Evolutionary conservation across 1,140 invertebrate genomes (phyloP).

Genomic region (Marisa cornuarietis): DNA sequence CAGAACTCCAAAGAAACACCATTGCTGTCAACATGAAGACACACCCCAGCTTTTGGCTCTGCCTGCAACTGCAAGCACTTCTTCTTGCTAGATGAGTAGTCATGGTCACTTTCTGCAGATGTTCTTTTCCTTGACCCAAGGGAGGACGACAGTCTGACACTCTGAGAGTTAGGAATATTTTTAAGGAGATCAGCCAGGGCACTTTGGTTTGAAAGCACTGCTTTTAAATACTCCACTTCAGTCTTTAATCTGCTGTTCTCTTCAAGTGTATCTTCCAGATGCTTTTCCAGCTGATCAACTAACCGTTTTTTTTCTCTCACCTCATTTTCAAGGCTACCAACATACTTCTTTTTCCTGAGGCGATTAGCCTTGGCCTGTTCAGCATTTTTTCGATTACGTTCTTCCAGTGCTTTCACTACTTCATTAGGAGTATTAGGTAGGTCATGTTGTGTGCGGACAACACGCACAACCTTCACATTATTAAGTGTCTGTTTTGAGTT

Average conservation of each 20-base stretch:
- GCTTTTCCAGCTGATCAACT: slow-evolving; percentile 41
- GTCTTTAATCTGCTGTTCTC: slow-evolving; percentile 41
- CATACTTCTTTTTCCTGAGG: slow-evolving; percentile 60
- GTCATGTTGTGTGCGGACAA: slow-evolving; percentile 28
- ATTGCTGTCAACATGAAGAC: slow-evolving; percentile 59
- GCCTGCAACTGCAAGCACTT: background rate
- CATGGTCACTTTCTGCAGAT: slow-evolving; percentile 43
- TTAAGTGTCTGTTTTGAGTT: background rate
- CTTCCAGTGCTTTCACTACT: slow-evolving; percentile 46
- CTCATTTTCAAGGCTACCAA: slow-evolving; percentile 52
- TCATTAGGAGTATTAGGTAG: slow-evolving; percentile 31
- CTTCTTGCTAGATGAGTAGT: slow-evolving; percentile 36
- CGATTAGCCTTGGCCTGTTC: slow-evolving; percentile 57
- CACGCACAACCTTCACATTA: slow-evolving; percentile 45
- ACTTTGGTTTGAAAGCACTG: slow-evolving; percentile 60
- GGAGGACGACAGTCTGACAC: slow-evolving; percentile 49
- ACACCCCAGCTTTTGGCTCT: slow-evolving; percentile 47
- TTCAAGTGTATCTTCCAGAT: slow-evolving; percentile 29
- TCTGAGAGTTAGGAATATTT: slow-evolving; percentile 54
- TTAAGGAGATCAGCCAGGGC: slow-evolving; percentile 51
- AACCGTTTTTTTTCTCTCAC: slow-evolving; percentile 42
- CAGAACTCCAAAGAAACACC: slow-evolving; percentile 59
- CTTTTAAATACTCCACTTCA: slow-evolving; percentile 58
- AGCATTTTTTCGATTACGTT: slow-evolving; percentile 59
- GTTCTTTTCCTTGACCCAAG: slow-evolving; percentile 40